A percentile compares a stretch with the other conserved stretches of the same genome.
Evolutionary conservation across 2,888 invertebrate genomes (phyloP).

Genomic region (Oxyteleia sp.): DNA sequence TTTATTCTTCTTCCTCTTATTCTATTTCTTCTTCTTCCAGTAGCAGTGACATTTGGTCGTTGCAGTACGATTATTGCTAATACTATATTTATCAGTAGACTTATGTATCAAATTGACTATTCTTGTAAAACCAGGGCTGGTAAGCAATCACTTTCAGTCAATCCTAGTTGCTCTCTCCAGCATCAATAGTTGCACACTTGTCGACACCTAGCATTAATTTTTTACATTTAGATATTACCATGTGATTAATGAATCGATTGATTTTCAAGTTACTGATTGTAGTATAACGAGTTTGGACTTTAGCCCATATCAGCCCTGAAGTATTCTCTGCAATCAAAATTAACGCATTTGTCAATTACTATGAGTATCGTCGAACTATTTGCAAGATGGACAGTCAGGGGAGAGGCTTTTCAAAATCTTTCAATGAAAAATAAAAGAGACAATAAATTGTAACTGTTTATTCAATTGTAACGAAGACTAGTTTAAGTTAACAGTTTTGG

Average conservation of each 20-base stretch:
- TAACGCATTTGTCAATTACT: slow-evolving; percentile 30
- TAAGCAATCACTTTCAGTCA: slow-evolving; percentile 43
- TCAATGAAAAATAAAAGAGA: neutral
- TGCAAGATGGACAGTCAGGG: slow-evolving; percentile 1
- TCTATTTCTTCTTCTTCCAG: slow-evolving; percentile 8
- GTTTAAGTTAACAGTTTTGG: slow-evolving; percentile 5
- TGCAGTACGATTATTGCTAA: slow-evolving; percentile 43
- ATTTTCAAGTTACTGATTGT: neutral
- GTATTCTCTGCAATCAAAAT: neutral
- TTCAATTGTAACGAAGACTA: slow-evolving; percentile 8
- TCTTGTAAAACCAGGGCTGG: slow-evolving; percentile 38
- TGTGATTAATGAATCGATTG: slow-evolving; percentile 3
- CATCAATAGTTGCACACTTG: slow-evolving; percentile 30
- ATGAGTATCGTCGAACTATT: neutral
- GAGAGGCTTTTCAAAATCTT: slow-evolving; percentile 25
- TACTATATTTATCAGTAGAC: slow-evolving; percentile 44
- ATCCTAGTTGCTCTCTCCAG: slow-evolving; percentile 36
- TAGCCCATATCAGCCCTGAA: slow-evolving; percentile 20
- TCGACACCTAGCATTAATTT: slow-evolving; percentile 28
- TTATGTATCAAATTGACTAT: slow-evolving; percentile 33
- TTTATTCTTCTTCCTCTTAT: slow-evolving; percentile 19
- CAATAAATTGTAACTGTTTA: neutral
- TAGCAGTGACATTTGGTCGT: slow-evolving; percentile 31
- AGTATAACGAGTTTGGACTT: slow-evolving; percentile 10
- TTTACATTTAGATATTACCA: slow-evolving; percentile 17